Evolutionary conservation across 2,113 vertebrate species (phyloP).

Genomic region (Anhinga rufa): DNA sequence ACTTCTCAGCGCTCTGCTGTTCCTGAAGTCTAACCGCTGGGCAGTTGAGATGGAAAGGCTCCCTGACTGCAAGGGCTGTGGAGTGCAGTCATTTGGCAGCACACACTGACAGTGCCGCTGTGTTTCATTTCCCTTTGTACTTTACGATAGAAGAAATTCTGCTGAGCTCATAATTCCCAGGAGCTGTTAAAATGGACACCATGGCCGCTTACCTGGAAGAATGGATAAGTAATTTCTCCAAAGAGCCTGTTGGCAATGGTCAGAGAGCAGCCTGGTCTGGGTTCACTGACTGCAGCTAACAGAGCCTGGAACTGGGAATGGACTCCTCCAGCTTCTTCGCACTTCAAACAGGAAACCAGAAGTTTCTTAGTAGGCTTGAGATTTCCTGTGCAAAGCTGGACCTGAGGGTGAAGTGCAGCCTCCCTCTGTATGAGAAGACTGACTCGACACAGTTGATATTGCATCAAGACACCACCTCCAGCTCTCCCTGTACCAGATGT

Average conservation of each 20-base stretch:
- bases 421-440: not conserved
- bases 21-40: not conserved
- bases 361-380: not conserved
- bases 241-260: conserved; percentile 68
- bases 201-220: conserved; percentile 5
- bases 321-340: conserved; percentile 37
- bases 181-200: not conserved
- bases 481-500: not conserved
- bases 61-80: not conserved
- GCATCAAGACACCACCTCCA: not conserved
- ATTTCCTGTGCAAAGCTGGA: not conserved
- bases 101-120: not conserved
- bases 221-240: conserved; percentile 15
- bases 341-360: conserved; percentile 42
- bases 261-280: conserved; percentile 38
- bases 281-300: conserved; percentile 43
- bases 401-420: not conserved
- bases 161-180: not conserved
- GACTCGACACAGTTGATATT: not conserved
- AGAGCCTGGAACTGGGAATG: conserved; percentile 59
- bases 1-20: not conserved
- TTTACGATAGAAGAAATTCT: not conserved
- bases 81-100: not conserved
- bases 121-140: not conserved
- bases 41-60: not conserved